Base-by-base conservation (phyloP, 1,140 invertebrate genomes). In the Zophobas morio region DNA sequence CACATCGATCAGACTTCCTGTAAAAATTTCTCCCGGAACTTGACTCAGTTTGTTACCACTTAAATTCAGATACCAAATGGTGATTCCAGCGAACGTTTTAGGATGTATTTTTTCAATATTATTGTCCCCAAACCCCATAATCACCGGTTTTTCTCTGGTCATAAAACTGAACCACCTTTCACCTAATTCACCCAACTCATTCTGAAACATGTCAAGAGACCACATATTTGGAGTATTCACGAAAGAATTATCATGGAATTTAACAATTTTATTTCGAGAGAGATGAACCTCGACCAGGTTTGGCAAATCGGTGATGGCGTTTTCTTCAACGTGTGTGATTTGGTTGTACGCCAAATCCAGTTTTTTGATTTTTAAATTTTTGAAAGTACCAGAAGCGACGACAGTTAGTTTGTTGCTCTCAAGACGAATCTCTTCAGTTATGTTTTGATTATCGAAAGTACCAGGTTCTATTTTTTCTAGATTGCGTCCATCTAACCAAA, bases 21-120 rank as follows among this genome's bases (percentile, higher is more conserved):
- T n/a, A 51, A 72, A 72, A 54, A 72, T 34, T 51, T 72, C 42
- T 49, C 51, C 49, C 3, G 70, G 70, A 33, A 72, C 51, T 4
- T 42, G 1, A 6, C 20, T 51, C 5, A 72, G 49, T n/a, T 72
- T 36, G 34, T 72, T 72, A 34, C 20, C 1, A 72, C 4, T 39
- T 42, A 72, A 51, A 49, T 6, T 39, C 49, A 72, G 34, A 51
- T 42, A 53, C 35, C 35, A 72, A 54, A 72, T 34, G n/a, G 53
- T 49, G 8, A 72, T 72, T 1, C 40, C 42, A 2, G 53, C 35
- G 49, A 72, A 72, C 4, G 70, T 42, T 72, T 51, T 34, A 1
- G 70, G 42, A n/a, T 72, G 6, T 8, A 72, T 51, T 1, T 32
- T 20, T 35, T 20, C n/a, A 1, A 72, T 36, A 32, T 46, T 34